A percentile compares a stretch with the other conserved stretches of the same genome.
phyloP scores from a whole-genome alignment of 2,888 invertebrate species.

The Hemicrepidius hirtus region DNA sequence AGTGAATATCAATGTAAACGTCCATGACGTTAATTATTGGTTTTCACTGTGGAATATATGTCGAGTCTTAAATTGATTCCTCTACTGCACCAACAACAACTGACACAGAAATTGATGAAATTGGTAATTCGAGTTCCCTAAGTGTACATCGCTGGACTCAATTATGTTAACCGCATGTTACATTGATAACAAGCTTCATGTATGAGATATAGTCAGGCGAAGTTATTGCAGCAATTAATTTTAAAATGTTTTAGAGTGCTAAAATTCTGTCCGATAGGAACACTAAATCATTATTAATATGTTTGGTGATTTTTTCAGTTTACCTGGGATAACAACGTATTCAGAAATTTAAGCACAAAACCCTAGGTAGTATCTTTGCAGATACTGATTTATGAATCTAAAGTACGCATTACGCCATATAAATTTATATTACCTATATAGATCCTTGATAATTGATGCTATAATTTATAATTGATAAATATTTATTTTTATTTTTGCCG shows the following conservation, averaged over 20 bases:
- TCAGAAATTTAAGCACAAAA: too few species aligned
- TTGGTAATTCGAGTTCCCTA: slow-evolving; percentile 25
- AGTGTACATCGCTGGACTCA: slow-evolving; percentile 21
- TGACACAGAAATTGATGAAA: slow-evolving; percentile 32
- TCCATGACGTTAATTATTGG: neutral
- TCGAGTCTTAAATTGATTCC: slow-evolving; percentile 11
- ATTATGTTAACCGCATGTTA: slow-evolving; percentile 33
- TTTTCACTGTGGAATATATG: neutral
- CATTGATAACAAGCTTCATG: slow-evolving; percentile 26
- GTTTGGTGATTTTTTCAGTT: neutral
- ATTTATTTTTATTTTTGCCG: too few species aligned
- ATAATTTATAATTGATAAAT: too few species aligned
- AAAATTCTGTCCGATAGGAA: neutral
- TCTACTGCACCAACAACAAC: slow-evolving; percentile 19
- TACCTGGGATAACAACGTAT: too few species aligned
- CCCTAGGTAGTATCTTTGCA: too few species aligned
- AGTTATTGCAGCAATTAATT: slow-evolving; percentile 1
- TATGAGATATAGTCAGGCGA: slow-evolving; percentile 4
- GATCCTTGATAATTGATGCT: too few species aligned
- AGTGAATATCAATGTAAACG: too few species aligned
- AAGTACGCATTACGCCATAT: too few species aligned
- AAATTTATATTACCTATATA: too few species aligned
- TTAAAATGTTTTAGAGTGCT: slow-evolving; percentile 5
- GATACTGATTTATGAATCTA: too few species aligned
- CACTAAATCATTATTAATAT: neutral